phyloP scores from a whole-genome alignment of 2,797 vertebrate genomes.

The Pempheris klunzingeri region DNA sequence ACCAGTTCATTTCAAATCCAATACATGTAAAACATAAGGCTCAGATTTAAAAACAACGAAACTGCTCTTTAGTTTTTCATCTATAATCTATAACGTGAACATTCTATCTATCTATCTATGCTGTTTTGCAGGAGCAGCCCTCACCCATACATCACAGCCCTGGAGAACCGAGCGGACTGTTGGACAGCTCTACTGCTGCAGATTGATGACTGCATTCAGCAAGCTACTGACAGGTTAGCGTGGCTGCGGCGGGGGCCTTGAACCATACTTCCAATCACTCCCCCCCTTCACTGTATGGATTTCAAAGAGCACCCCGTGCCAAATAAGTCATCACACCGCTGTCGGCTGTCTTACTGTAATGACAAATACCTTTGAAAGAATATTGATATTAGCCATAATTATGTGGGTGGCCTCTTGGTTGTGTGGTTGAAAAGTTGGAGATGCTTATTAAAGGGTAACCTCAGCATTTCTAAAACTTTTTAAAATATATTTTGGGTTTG shows the following conservation, averaged over 20 bases:
- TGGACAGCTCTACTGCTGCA: constrained; percentile 93
- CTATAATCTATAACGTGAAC: constrained; percentile 13
- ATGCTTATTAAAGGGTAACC: background rate
- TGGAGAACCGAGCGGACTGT: constrained; percentile 93
- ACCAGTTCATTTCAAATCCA: no score
- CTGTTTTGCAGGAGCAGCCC: constrained; percentile 87
- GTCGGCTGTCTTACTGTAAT: constrained; percentile 14
- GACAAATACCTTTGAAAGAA: background rate
- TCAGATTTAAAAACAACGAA: no score
- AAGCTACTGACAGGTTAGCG: constrained; percentile 89
- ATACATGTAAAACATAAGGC: no score
- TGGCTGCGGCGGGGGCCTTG: constrained; percentile 23
- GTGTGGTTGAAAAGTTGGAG: background rate
- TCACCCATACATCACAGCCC: constrained; percentile 92
- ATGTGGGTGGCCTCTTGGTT: background rate
- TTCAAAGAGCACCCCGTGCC: constrained; percentile 6
- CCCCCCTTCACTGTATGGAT: constrained; percentile 10
- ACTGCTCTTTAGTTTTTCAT: no score
- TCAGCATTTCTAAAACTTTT: no score
- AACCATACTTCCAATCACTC: constrained; percentile 34
- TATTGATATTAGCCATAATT: background rate
- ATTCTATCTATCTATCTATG: constrained; percentile 16
- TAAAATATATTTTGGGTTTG: no score
- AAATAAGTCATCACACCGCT: constrained; percentile 27
- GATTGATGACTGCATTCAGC: constrained; percentile 87